Percentiles rank a stretch among this genome's conserved stretches.
Evolutionary conservation across 2,797 vertebrate species (phyloP).

Genomic region (Sebastes oblongus): DNA sequence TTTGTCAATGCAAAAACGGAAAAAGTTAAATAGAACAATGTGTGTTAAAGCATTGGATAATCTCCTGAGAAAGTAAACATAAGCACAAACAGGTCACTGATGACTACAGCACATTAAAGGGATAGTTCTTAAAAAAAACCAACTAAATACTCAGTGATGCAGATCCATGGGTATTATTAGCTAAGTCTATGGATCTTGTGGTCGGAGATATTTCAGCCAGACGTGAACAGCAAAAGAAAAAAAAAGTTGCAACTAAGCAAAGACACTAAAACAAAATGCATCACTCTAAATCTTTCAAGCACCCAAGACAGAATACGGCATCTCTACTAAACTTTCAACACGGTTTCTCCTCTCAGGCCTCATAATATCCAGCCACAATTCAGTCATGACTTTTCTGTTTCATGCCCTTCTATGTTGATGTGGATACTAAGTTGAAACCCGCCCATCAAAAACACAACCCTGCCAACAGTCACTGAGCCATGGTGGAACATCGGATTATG

Average conservation of each 20-base stretch:
- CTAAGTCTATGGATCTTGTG: neutral
- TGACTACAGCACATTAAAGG: conserved; percentile 1
- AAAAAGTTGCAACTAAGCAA: neutral
- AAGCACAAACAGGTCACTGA: conserved; percentile 2
- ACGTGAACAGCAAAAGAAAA: neutral
- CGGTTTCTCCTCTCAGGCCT: neutral
- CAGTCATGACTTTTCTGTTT: neutral
- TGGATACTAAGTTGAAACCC: neutral
- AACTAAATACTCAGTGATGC: neutral
- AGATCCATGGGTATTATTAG: neutral
- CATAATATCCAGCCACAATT: neutral
- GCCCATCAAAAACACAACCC: neutral
- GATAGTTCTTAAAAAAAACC: neutral
- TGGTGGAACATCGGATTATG: neutral
- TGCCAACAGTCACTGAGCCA: neutral
- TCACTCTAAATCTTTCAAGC: neutral
- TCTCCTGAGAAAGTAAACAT: conserved; percentile 42
- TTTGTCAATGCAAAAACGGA: conserved; percentile 25
- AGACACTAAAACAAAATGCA: neutral
- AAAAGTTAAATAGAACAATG: conserved; percentile 1
- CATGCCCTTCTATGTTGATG: neutral
- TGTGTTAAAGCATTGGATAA: conserved; percentile 16
- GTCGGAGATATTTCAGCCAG: neutral
- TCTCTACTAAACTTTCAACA: neutral
- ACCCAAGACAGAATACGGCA: neutral